Evolutionary conservation across 2,113 vertebrate genomes (phyloP), one percentile per base, ranked within the genome.

Genomic region (Myotis davidii): DNA sequence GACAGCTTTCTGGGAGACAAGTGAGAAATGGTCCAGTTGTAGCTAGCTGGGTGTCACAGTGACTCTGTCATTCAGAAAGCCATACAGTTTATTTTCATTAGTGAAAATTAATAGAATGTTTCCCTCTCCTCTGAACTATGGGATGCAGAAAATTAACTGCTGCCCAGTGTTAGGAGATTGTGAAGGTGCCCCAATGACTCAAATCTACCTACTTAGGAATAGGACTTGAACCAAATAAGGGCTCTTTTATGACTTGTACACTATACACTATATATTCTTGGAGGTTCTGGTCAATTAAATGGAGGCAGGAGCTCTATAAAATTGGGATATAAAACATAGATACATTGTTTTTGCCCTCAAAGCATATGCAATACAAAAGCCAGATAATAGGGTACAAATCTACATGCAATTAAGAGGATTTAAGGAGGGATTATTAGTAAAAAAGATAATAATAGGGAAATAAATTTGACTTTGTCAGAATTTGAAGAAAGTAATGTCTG

Each of bases 61-160:
- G 85, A 94, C 86, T 85, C 77, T 81, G 95, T 92, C 70, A 56
- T 70, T 95, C 76, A 84, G 93, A 94, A 93, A 93, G 72, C 84
- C 87, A 85, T 87, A 91, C 56, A 76, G 87, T 72, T 96, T 92
- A 97, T 96, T 94, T 84, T 79, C 91, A 45, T 86, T 85, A 11
- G 70, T 89, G 88, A 52, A 96, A 90, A 94, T 96, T 96, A 91
- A 90, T 84, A 90, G 64, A 91, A 91, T 84, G 77, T 77, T 78
- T 93, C 39, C 27, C 14, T 91, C 61, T 88, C 64, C 65, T 92
- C 45, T 23, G 17, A 56, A 73, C 39, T 86, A 77, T 54, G 39
- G 37, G 34, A 81, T 82, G 48, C 34, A 85, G 89, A 91, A 96
- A 90, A 87, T 91, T 91, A 97, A 89, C 91, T 93, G 79, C 84